Percentiles rank a stretch among this genome's conserved stretches.
These are phyloP conservation scores for Coluber constrictor DNA, from an alignment of 2,797 vertebrate genomes.

Conservation along the genomic window DNA sequence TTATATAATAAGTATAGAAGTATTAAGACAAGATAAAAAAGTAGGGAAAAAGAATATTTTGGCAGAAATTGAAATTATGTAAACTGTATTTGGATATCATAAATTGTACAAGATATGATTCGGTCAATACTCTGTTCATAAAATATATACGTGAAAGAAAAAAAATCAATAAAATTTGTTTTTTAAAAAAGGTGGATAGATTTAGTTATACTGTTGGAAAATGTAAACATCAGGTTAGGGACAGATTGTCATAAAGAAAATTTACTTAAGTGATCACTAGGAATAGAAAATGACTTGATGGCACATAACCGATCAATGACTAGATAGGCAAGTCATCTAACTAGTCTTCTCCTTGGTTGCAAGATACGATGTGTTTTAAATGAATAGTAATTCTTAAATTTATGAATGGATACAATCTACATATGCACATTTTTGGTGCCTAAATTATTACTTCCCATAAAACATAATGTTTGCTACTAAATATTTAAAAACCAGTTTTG, in stretches of 20 bases:
- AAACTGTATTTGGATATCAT: too few relatives aligned
- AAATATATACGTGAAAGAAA: too few relatives aligned
- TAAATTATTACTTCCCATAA: background rate
- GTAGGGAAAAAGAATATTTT: too few relatives aligned
- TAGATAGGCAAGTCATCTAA: background rate
- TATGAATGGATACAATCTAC: background rate
- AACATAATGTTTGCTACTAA: background rate
- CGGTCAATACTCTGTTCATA: too few relatives aligned
- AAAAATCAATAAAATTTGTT: too few relatives aligned
- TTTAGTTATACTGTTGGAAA: background rate
- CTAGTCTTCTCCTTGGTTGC: background rate
- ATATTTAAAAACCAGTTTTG: background rate
- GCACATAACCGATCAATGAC: background rate
- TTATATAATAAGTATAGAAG: too few relatives aligned
- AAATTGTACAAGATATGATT: too few relatives aligned
- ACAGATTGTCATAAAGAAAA: background rate
- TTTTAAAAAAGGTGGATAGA: background rate
- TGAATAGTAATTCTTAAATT: background rate
- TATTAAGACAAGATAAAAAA: too few relatives aligned
- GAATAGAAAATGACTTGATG: background rate
- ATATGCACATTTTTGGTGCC: background rate
- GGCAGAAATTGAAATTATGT: too few relatives aligned
- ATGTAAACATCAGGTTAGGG: background rate
- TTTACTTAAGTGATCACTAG: background rate
- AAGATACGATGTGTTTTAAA: background rate